A percentile compares a stretch with the other conserved stretches of the same genome.
These are phyloP conservation scores for Macrobrachium rosenbergii DNA, from an alignment of 1,140 invertebrate species.

Conservation along the genomic window DNA sequence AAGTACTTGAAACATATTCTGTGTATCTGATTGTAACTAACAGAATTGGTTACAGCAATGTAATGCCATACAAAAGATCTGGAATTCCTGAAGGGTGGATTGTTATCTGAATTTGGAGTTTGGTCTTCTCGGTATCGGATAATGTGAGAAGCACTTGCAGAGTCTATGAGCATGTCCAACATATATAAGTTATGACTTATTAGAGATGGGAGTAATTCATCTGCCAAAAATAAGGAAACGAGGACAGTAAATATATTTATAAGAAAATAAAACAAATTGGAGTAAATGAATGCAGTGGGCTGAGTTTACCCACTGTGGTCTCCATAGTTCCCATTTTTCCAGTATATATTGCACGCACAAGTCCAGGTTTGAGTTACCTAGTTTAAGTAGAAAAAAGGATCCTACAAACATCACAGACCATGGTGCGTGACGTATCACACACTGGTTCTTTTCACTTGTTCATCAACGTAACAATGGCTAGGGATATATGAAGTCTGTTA, in stretches of 20 bases:
- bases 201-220: constrained; percentile 53
- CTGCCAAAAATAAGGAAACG: constrained; percentile 28
- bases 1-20: no score
- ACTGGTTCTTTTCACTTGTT: constrained; percentile 58
- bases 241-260: constrained; percentile 29
- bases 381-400: constrained; percentile 62
- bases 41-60: no score
- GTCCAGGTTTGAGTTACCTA: constrained; percentile 58
- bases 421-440: constrained; percentile 61
- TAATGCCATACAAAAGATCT: not conserved
- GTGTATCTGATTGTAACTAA: no score
- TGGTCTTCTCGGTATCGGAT: constrained; percentile 59
- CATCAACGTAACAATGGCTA: constrained; percentile 57
- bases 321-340: constrained; percentile 58
- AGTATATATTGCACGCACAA: constrained; percentile 63
- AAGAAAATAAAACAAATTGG: constrained; percentile 43
- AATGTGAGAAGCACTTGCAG: constrained; percentile 55
- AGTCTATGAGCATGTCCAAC: constrained; percentile 58
- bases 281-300: constrained; percentile 50
- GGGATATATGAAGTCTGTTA: constrained; percentile 63
- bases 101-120: constrained; percentile 60
- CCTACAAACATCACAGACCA: constrained; percentile 62
- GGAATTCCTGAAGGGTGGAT: constrained; percentile 31
- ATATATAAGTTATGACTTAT: constrained; percentile 47
- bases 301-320: constrained; percentile 58